These are phyloP conservation scores for Noctua janthe DNA, from an alignment of 2,888 invertebrate species.

Conservation along the genomic window DNA sequence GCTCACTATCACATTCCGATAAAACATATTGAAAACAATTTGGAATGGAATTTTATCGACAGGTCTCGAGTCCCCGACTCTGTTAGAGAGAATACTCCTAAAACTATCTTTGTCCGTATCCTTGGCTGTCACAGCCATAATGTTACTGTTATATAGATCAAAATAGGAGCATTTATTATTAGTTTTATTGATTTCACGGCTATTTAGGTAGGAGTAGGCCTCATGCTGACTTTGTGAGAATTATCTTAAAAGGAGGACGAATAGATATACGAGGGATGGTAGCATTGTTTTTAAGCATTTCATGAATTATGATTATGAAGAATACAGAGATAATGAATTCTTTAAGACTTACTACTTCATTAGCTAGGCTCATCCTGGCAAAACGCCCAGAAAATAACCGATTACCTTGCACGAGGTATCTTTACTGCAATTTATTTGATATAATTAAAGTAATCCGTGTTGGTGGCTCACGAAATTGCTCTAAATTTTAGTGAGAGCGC, in stretches of 20 bases:
- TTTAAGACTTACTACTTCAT: slow-evolving; percentile 16
- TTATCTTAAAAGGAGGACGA: background rate
- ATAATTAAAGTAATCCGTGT: background rate
- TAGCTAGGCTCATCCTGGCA: slow-evolving; percentile 15
- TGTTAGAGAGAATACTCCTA: slow-evolving; percentile 56
- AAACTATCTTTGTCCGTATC: slow-evolving; percentile 48
- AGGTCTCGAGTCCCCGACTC: slow-evolving; percentile 37
- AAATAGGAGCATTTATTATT: slow-evolving; percentile 40
- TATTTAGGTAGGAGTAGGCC: slow-evolving; percentile 2
- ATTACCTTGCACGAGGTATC: background rate
- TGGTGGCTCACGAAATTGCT: background rate
- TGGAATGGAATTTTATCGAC: slow-evolving; percentile 73
- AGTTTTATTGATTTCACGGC: slow-evolving; percentile 42
- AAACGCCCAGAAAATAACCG: slow-evolving; percentile 15
- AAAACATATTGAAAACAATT: slow-evolving; percentile 79
- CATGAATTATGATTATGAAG: slow-evolving; percentile 18
- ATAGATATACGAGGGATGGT: background rate
- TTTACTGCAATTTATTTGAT: background rate
- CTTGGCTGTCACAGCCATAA: slow-evolving; percentile 36
- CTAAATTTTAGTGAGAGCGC: background rate
- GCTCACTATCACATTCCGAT: slow-evolving; percentile 75
- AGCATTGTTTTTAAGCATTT: background rate
- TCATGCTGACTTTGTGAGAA: background rate
- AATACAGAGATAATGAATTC: slow-evolving; percentile 2
- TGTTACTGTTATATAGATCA: slow-evolving; percentile 13